A percentile compares a stretch with the other conserved stretches of the same genome.
Evolutionary conservation across 2,113 vertebrate genomes (phyloP).

Genomic region (Diphyllodes magnificus): DNA sequence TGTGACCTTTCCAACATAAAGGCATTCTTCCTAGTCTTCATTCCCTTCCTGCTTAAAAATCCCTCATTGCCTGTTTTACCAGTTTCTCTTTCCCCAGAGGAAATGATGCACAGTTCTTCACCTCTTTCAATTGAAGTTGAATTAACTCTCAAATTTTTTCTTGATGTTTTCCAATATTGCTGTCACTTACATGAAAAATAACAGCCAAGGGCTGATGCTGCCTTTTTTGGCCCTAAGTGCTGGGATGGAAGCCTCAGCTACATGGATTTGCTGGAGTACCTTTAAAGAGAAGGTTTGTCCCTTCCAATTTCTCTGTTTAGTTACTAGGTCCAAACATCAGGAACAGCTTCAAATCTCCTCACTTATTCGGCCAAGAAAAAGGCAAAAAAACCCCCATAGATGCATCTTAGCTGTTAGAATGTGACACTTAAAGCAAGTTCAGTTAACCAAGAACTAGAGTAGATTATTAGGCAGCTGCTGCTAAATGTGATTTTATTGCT

Average conservation of each 20-base stretch:
- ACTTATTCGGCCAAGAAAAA: background rate
- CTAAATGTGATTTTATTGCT: background rate
- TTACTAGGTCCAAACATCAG: background rate
- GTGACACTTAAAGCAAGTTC: background rate
- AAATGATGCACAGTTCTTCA: background rate
- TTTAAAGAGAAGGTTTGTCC: background rate
- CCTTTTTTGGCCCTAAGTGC: background rate
- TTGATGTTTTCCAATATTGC: background rate
- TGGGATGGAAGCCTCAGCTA: background rate
- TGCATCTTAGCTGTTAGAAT: background rate
- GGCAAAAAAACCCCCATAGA: fast-evolving
- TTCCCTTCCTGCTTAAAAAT: background rate
- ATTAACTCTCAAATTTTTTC: background rate
- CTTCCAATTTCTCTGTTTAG: background rate
- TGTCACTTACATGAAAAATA: background rate
- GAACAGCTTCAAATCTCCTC: background rate
- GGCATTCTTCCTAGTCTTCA: background rate
- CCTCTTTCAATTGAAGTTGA: background rate
- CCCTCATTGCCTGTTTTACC: background rate
- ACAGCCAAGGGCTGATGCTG: background rate
- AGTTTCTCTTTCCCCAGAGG: background rate
- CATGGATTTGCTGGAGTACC: background rate
- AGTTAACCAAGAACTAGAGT: background rate
- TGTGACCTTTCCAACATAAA: background rate
- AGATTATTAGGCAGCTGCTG: background rate